Percentiles rank a stretch among this genome's conserved stretches.
These are phyloP conservation scores for Bombus huntii DNA, from an alignment of 1,140 invertebrate species.

Conservation along the genomic window DNA sequence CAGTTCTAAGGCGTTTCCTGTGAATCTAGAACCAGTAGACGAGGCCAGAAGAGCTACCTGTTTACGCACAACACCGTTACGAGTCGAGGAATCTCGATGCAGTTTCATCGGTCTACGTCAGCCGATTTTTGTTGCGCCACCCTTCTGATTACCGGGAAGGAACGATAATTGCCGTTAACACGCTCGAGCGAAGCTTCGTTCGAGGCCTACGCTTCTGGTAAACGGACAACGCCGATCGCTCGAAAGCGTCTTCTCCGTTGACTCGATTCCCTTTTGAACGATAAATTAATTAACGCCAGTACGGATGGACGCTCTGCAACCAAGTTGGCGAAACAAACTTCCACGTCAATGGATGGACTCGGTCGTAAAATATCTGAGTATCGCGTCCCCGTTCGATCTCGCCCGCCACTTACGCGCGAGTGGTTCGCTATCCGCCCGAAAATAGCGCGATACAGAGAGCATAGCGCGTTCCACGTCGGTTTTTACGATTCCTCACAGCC, in stretches of 20 bases:
- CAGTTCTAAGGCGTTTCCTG: background rate
- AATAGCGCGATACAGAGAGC: slow-evolving; percentile 5
- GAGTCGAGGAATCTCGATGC: slow-evolving; percentile 11
- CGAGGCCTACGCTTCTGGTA: no score
- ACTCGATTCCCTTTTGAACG: background rate
- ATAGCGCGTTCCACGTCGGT: no score
- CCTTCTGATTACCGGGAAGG: slow-evolving; percentile 16
- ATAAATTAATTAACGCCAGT: slow-evolving; percentile 38
- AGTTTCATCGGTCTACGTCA: background rate
- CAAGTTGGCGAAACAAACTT: background rate
- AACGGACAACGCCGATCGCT: background rate
- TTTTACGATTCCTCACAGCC: background rate
- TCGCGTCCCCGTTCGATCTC: slow-evolving; percentile 5
- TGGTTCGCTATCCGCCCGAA: slow-evolving; percentile 4
- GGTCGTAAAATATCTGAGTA: slow-evolving; percentile 7
- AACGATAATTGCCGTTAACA: slow-evolving; percentile 21
- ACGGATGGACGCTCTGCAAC: background rate
- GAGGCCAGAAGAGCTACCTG: background rate
- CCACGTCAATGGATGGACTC: no score
- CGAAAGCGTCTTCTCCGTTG: no score
- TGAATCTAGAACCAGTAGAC: background rate
- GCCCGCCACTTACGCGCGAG: background rate
- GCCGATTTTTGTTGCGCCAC: slow-evolving; percentile 9
- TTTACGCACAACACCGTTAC: slow-evolving; percentile 40
- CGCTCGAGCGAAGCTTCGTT: slow-evolving; percentile 19